Conservation (phyloP, 2,888 invertebrate species). For the Lepetodrilus schrolli region DNA sequence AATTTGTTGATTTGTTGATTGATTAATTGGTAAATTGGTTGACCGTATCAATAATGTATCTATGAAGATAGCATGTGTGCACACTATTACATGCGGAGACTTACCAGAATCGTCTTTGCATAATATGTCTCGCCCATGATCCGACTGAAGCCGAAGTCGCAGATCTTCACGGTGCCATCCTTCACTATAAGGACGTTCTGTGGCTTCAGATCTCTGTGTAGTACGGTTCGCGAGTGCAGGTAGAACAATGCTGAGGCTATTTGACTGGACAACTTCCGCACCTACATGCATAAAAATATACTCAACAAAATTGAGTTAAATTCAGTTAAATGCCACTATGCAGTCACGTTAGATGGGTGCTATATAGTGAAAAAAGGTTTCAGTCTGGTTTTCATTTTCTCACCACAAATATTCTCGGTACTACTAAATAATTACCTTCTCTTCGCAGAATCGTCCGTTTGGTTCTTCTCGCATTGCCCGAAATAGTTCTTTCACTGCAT, state of each 20-base stretch:
- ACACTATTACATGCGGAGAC: no score
- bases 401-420: no score
- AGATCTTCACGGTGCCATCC: not conserved
- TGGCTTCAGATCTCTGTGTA: slow-evolving; percentile 12
- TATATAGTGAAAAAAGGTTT: no score
- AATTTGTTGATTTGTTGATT: no score
- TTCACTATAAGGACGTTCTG: slow-evolving; percentile 3
- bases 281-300: no score
- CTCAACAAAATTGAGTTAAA: no score
- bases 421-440: not conserved
- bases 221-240: not conserved
- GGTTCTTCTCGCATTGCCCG: not conserved
- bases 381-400: no score
- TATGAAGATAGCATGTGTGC: no score
- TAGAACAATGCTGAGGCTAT: not conserved
- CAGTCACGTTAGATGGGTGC: no score
- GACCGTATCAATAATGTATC: no score
- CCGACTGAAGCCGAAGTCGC: not conserved
- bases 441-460: not conserved
- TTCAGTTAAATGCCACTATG: no score
- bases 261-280: not conserved
- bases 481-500: slow-evolving; percentile 10
- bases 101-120: slow-evolving; percentile 1
- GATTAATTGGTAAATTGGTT: no score
- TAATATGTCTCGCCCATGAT: not conserved